Evolutionary conservation across 2,113 vertebrate genomes (phyloP).

Genomic region (Callorhinus ursinus): DNA sequence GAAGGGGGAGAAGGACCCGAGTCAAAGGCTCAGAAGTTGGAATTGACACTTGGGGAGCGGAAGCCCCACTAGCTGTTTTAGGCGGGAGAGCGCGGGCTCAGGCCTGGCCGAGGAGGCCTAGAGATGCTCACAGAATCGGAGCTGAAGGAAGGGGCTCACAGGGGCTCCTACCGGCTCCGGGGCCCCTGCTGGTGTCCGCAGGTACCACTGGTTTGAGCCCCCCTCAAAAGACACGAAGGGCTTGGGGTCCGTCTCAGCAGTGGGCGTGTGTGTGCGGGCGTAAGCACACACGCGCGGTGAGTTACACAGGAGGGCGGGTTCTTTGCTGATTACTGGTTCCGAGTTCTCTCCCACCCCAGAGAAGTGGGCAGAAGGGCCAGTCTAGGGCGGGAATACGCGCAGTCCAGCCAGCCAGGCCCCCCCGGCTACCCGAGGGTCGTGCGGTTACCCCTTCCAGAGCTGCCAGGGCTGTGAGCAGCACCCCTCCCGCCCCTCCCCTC

Average conservation of each 20-base stretch:
- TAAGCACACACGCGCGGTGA: rapidly evolving
- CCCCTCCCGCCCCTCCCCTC: background rate
- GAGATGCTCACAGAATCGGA: background rate
- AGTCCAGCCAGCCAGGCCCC: background rate
- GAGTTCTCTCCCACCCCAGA: background rate
- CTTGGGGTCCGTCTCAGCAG: background rate
- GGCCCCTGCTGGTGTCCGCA: background rate
- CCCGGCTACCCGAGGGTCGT: background rate
- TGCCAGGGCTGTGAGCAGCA: background rate
- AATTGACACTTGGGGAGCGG: background rate
- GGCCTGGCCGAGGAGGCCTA: background rate
- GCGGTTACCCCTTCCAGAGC: background rate
- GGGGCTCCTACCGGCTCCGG: background rate
- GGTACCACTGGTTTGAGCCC: background rate
- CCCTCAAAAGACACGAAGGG: background rate
- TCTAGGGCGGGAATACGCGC: background rate
- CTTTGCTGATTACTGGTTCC: background rate
- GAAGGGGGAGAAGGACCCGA: background rate
- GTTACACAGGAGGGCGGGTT: background rate
- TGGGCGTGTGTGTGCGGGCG: background rate
- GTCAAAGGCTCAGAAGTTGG: background rate
- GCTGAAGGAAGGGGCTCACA: background rate
- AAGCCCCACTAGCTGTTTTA: background rate
- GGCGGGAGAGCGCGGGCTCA: background rate
- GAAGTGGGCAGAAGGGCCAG: background rate